Evolutionary conservation across 2,113 vertebrate species (phyloP).

Genomic region (Misgurnus mizolepis): DNA sequence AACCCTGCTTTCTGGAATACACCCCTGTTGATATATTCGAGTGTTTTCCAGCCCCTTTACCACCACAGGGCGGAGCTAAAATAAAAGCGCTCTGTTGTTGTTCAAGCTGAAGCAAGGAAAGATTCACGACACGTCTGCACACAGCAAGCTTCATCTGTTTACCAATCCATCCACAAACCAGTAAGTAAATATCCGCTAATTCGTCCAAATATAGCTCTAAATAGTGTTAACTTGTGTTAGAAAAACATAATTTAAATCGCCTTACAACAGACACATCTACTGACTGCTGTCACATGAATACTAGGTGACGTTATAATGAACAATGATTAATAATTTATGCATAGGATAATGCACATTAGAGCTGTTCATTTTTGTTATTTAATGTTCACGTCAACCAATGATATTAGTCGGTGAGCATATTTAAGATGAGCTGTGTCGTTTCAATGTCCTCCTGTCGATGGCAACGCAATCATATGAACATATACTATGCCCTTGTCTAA

Average conservation of each 20-base stretch:
- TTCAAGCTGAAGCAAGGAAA: constrained; percentile 26
- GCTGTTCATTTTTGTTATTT: background rate
- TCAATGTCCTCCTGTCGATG: background rate
- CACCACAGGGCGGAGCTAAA: constrained; percentile 67
- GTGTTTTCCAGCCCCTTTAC: constrained; percentile 62
- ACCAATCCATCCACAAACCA: constrained; percentile 56
- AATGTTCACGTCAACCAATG: background rate
- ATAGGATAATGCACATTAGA: background rate
- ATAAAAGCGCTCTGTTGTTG: background rate
- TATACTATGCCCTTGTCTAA: background rate
- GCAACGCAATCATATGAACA: background rate
- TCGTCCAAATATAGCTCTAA: background rate
- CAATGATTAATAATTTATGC: background rate
- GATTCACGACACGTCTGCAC: constrained; percentile 50
- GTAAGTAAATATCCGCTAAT: constrained; percentile 60
- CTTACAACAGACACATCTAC: too few species aligned
- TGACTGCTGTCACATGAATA: background rate
- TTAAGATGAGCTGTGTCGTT: background rate
- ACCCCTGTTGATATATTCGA: constrained; percentile 64
- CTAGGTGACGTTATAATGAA: background rate
- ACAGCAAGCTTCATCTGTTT: constrained; percentile 65
- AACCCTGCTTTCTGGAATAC: too few species aligned
- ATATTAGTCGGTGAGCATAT: background rate
- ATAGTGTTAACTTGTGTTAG: background rate
- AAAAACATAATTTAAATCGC: background rate